A percentile compares a stretch with the other conserved stretches of the same genome.
These are phyloP conservation scores for Chloromyia formosa DNA, from an alignment of 2,888 invertebrate species.

Conservation along the genomic window DNA sequence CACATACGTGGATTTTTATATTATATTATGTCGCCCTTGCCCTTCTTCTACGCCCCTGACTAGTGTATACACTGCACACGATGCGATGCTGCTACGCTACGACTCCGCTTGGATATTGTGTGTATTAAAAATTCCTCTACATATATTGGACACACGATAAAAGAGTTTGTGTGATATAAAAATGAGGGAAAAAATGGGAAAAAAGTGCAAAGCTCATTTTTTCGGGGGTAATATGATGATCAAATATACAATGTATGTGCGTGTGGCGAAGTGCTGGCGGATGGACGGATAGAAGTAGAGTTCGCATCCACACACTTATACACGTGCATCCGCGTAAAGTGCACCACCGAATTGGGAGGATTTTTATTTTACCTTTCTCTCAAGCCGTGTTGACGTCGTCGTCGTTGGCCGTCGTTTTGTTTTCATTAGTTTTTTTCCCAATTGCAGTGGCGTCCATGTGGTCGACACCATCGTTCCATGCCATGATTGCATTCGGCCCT, in stretches of 20 bases:
- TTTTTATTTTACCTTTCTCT: constrained; percentile 34
- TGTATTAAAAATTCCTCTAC: constrained; percentile 43
- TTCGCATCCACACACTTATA: neutral
- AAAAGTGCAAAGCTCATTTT: constrained; percentile 43
- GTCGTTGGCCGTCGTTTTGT: too few species aligned
- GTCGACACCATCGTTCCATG: neutral
- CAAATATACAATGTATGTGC: constrained; percentile 41
- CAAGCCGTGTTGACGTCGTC: neutral
- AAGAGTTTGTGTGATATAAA: constrained; percentile 41
- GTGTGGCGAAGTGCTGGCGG: too few species aligned
- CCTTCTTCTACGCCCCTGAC: neutral
- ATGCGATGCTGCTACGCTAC: constrained; percentile 18
- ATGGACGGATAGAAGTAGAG: too few species aligned
- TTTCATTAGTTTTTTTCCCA: constrained; percentile 4
- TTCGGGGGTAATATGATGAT: constrained; percentile 44
- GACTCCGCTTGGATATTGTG: constrained; percentile 24
- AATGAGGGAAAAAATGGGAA: constrained; percentile 37
- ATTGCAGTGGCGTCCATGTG: constrained; percentile 24
- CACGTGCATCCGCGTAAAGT: constrained; percentile 29
- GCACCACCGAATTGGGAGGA: constrained; percentile 37
- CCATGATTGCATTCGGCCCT: too few species aligned
- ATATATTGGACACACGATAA: constrained; percentile 39
- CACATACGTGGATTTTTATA: too few species aligned
- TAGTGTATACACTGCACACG: too few species aligned
- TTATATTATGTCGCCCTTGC: neutral